phyloP scores from a whole-genome alignment of 1,140 invertebrate species.

The Drosophila kepulauana region DNA sequence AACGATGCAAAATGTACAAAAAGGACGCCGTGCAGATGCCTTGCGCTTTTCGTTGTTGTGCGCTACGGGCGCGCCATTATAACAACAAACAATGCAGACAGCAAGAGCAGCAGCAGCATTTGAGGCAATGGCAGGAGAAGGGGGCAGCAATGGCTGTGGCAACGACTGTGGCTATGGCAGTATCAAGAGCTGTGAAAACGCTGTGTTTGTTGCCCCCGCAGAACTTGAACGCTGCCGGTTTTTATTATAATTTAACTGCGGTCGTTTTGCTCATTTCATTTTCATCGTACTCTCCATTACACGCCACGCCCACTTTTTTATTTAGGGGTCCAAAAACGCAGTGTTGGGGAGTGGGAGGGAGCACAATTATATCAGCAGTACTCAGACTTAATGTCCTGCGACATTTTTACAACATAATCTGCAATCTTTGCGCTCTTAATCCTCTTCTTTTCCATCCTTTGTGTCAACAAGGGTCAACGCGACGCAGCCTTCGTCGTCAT shows the following conservation, averaged over 20 bases:
- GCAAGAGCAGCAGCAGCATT: constrained; percentile 13
- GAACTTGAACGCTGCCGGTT: constrained; percentile 68
- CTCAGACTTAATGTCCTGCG: constrained; percentile 54
- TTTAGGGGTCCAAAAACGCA: not conserved
- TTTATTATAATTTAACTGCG: constrained; percentile 45
- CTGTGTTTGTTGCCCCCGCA: constrained; percentile 60
- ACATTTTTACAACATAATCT: constrained; percentile 76
- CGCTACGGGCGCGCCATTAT: constrained; percentile 71
- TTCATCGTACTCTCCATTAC: constrained; percentile 58
- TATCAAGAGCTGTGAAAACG: constrained; percentile 18
- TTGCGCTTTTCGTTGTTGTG: constrained; percentile 72
- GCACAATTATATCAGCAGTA: constrained; percentile 28
- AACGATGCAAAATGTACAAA: constrained; percentile 69
- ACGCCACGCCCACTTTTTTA: constrained; percentile 55
- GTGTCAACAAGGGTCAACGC: constrained; percentile 30
- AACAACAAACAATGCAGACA: constrained; percentile 78
- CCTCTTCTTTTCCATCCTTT: constrained; percentile 53
- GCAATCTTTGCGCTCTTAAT: constrained; percentile 55
- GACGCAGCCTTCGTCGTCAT: constrained; percentile 14
- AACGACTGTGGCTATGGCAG: constrained; percentile 14
- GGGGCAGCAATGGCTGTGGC: constrained; percentile 13
- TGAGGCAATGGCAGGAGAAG: constrained; percentile 5
- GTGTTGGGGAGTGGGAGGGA: not conserved
- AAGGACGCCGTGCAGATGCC: constrained; percentile 78
- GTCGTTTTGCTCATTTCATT: constrained; percentile 40